These are phyloP conservation scores for Spisula subtruncata DNA, from an alignment of 2,888 invertebrate species.

Conservation along the genomic window DNA sequence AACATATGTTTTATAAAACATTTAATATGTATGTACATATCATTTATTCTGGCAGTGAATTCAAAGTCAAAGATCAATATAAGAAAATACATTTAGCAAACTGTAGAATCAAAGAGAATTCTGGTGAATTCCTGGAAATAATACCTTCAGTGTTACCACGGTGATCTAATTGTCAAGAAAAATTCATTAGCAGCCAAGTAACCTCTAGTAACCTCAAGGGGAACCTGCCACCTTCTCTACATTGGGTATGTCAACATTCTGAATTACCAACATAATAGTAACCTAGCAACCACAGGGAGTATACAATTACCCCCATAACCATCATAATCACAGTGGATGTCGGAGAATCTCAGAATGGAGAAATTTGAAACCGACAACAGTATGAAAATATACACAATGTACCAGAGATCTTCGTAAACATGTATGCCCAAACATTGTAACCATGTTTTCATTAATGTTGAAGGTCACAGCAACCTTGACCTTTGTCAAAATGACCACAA, in stretches of 20 bases:
- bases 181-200: not conserved
- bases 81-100: not conserved
- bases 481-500: no score
- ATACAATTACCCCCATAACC: not conserved
- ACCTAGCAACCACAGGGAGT: not conserved
- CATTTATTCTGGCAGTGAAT: not conserved
- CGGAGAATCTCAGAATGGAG: not conserved
- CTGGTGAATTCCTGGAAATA: not conserved
- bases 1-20: not conserved
- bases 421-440: no score
- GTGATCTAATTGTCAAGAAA: slow-evolving; percentile 14
- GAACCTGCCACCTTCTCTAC: not conserved
- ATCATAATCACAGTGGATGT: not conserved
- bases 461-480: no score
- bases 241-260: not conserved
- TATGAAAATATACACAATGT: not conserved
- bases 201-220: not conserved
- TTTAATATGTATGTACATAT: not conserved
- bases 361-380: not conserved
- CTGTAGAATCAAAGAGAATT: not conserved
- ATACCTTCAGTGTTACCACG: not conserved
- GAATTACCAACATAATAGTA: not conserved
- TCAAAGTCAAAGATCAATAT: not conserved
- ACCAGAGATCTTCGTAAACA: no score
- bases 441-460: no score